Evolutionary conservation across 2,888 invertebrate genomes (phyloP).

Genomic region (Epirrhoe alternata): DNA sequence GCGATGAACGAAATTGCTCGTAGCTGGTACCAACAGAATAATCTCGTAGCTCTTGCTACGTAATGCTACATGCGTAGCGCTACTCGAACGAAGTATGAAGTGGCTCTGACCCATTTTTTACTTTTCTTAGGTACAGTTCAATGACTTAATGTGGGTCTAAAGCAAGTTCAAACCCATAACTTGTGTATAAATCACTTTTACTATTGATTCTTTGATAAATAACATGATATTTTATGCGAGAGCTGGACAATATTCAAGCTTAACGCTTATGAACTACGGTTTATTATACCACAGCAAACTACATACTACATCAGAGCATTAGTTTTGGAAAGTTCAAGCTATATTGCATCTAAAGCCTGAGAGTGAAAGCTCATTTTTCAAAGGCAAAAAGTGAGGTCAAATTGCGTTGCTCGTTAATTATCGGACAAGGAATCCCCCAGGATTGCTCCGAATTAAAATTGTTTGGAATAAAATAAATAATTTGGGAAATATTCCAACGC

Average conservation of each 20-base stretch:
- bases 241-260: conserved; percentile 5
- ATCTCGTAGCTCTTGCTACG: conserved; percentile 11
- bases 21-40: neutral
- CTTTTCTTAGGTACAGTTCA: neutral
- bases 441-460: conserved; percentile 25
- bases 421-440: conserved; percentile 18
- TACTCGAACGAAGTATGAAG: neutral
- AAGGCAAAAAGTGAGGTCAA: neutral
- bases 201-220: neutral
- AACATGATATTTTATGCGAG: neutral
- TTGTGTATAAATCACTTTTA: neutral
- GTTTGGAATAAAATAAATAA: conserved; percentile 29
- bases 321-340: neutral
- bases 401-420: conserved; percentile 24
- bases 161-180: neutral
- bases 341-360: neutral
- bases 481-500: conserved; percentile 24
- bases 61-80: conserved; percentile 12
- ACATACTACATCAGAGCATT: neutral
- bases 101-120: neutral
- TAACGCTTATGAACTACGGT: neutral
- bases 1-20: neutral
- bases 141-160: neutral
- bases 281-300: neutral
- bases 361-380: conserved; percentile 5